These are phyloP conservation scores for Drosophila tropicalis DNA, from an alignment of 1,140 invertebrate species.

Conservation along the genomic window DNA sequence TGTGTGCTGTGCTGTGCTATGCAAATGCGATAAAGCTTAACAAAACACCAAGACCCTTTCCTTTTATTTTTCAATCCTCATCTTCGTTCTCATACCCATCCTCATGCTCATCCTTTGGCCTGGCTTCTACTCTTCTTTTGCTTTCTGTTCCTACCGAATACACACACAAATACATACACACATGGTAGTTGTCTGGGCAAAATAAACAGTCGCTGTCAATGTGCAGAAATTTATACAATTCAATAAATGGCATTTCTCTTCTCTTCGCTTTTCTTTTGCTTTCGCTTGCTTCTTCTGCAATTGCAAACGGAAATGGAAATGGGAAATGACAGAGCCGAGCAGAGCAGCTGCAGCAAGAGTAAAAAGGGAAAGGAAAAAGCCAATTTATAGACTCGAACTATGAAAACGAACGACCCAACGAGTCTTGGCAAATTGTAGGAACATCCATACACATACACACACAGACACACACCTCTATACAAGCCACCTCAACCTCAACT, in stretches of 20 bases:
- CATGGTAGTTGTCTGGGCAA: constrained; percentile 51
- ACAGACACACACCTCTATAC: neutral
- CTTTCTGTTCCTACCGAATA: neutral
- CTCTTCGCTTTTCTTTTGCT: constrained; percentile 52
- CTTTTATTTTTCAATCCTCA: neutral
- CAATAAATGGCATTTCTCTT: constrained; percentile 80
- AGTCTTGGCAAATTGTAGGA: constrained; percentile 55
- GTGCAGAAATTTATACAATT: constrained; percentile 82
- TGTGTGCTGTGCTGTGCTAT: constrained; percentile 43
- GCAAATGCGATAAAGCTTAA: constrained; percentile 78
- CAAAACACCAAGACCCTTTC: constrained; percentile 56
- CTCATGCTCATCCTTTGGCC: no score
- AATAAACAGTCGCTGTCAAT: constrained; percentile 79
- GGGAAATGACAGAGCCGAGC: constrained; percentile 60
- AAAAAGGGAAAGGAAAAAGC: constrained; percentile 68
- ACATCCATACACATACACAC: neutral
- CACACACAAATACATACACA: constrained; percentile 34
- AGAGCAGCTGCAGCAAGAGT: constrained; percentile 51
- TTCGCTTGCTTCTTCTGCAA: constrained; percentile 57
- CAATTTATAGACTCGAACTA: constrained; percentile 75
- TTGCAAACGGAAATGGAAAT: constrained; percentile 79
- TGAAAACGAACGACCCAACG: constrained; percentile 42
- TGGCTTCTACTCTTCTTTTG: neutral
- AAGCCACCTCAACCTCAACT: neutral
- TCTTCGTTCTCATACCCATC: neutral